These are phyloP conservation scores for Ectropis crepuscularia DNA, from an alignment of 2,888 invertebrate genomes.

Conservation along the genomic window DNA sequence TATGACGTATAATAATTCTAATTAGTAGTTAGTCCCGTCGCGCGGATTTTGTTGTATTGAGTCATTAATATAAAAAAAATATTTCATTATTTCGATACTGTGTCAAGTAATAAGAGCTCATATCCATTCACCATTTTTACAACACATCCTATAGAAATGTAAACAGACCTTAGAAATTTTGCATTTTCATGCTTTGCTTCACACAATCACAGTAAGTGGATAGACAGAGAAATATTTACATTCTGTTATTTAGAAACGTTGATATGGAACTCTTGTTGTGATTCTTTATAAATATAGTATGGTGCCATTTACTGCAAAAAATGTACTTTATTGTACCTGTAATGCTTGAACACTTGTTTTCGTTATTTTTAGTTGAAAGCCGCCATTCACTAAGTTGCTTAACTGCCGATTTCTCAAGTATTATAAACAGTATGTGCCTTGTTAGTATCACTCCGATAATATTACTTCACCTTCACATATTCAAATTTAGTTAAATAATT, in stretches of 20 bases:
- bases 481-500: too few species aligned
- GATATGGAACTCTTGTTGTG: slow-evolving; percentile 61
- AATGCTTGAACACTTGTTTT: slow-evolving; percentile 63
- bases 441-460: background rate
- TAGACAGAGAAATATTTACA: slow-evolving; percentile 12
- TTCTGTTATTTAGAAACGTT: slow-evolving; percentile 27
- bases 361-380: slow-evolving; percentile 56
- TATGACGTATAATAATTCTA: slow-evolving; percentile 8
- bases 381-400: slow-evolving; percentile 58
- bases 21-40: slow-evolving; percentile 21
- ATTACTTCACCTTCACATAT: too few species aligned
- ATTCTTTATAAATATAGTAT: slow-evolving; percentile 70
- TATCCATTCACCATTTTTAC: slow-evolving; percentile 3
- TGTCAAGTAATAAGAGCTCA: slow-evolving; percentile 4
- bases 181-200: slow-evolving; percentile 26
- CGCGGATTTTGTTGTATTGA: slow-evolving; percentile 35
- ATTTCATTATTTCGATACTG: slow-evolving; percentile 4
- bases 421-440: slow-evolving; percentile 20
- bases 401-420: slow-evolving; percentile 46
- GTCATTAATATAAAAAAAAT: slow-evolving; percentile 38
- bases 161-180: slow-evolving; percentile 7
- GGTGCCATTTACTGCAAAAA: slow-evolving; percentile 77
- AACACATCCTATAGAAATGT: slow-evolving; percentile 10
- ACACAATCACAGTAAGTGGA: slow-evolving; percentile 2
- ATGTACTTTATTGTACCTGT: slow-evolving; percentile 66